phyloP scores from a whole-genome alignment of 2,888 invertebrate genomes.

The Thera britannica region DNA sequence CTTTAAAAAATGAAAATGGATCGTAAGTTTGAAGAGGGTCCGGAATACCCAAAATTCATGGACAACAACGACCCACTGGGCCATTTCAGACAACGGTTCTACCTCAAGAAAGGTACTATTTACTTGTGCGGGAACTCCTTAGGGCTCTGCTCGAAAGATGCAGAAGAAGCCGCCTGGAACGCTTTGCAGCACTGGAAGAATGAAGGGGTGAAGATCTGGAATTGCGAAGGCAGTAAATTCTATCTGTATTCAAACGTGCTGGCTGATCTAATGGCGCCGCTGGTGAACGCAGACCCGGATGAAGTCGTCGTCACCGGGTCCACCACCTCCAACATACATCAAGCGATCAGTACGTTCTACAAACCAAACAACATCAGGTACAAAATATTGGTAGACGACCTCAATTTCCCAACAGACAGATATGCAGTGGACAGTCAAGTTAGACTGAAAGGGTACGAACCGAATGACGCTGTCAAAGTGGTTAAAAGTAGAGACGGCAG shows the following conservation, averaged over 20 bases:
- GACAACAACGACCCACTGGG: constrained; percentile 69
- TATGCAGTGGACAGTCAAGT: constrained; percentile 76
- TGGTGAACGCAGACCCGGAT: constrained; percentile 64
- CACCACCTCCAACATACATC: constrained; percentile 69
- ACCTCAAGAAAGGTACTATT: constrained; percentile 57
- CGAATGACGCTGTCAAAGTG: constrained; percentile 68
- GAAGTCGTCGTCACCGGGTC: constrained; percentile 63
- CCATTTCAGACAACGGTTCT: constrained; percentile 65
- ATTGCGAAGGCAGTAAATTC: constrained; percentile 62
- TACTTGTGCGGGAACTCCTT: constrained; percentile 75
- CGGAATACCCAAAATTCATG: constrained; percentile 58
- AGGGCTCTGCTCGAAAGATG: constrained; percentile 70
- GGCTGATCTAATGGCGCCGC: constrained; percentile 64
- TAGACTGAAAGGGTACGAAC: constrained; percentile 63
- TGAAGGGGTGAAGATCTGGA: constrained; percentile 69
- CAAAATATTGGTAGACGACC: constrained; percentile 71
- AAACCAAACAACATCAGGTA: constrained; percentile 63
- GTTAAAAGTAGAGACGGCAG: constrained; percentile 57
- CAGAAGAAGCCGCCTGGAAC: constrained; percentile 56
- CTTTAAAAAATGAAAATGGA: constrained; percentile 44
- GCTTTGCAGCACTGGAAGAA: constrained; percentile 65
- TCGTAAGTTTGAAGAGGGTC: constrained; percentile 53
- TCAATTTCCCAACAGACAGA: constrained; percentile 73
- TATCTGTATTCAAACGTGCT: constrained; percentile 60
- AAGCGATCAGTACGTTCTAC: constrained; percentile 70